phyloP scores from a whole-genome alignment of 1,140 invertebrate genomes.

The Drusus annulatus region DNA sequence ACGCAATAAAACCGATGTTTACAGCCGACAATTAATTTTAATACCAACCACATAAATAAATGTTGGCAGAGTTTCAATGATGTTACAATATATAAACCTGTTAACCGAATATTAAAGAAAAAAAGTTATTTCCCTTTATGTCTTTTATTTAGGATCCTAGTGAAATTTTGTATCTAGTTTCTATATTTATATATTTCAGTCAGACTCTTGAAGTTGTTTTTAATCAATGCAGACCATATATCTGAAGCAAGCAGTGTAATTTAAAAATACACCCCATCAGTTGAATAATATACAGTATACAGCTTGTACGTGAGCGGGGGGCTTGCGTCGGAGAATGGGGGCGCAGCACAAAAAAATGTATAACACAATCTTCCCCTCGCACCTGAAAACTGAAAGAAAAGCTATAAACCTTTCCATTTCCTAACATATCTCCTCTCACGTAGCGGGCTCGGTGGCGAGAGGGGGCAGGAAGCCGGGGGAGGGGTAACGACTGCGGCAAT shows the following conservation, averaged over 20 bases:
- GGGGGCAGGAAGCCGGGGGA: neutral
- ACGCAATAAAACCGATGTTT: too few relatives aligned
- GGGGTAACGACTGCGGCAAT: slow-evolving; percentile 62
- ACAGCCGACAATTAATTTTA: too few relatives aligned
- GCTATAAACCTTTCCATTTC: slow-evolving; percentile 69
- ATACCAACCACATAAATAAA: too few relatives aligned
- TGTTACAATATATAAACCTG: too few relatives aligned
- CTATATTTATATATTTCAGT: too few relatives aligned
- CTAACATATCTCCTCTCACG: slow-evolving; percentile 53
- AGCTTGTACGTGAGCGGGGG: slow-evolving; percentile 65
- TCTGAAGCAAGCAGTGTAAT: slow-evolving; percentile 22
- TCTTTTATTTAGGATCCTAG: too few relatives aligned
- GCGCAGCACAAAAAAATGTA: slow-evolving; percentile 46
- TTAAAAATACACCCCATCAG: slow-evolving; percentile 46
- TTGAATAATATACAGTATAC: slow-evolving; percentile 63
- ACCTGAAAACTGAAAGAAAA: slow-evolving; percentile 71
- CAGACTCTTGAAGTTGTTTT: too few relatives aligned
- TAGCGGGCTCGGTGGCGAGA: slow-evolving; percentile 7
- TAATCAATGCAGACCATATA: neutral
- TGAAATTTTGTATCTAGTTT: too few relatives aligned
- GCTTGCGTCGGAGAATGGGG: slow-evolving; percentile 31
- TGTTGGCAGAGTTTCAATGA: too few relatives aligned
- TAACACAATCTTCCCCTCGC: slow-evolving; percentile 55
- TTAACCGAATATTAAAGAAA: too few relatives aligned
- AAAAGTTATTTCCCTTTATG: too few relatives aligned